Conservation (phyloP, 2,797 vertebrate genomes). For the Glossophaga mutica region DNA sequence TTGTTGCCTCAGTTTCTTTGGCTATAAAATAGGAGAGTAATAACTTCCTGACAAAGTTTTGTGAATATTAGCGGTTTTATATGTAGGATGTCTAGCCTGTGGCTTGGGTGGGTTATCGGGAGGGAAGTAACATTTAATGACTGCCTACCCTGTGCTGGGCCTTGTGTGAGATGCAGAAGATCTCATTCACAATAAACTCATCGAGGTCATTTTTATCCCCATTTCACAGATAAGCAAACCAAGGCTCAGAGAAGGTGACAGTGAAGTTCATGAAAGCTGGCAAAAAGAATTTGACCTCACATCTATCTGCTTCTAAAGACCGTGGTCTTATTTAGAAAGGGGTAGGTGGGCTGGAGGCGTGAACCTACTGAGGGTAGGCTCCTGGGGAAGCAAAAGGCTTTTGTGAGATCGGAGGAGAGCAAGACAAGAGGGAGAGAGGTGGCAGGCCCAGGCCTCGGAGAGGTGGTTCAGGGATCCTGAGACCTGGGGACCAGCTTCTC, state of each 20-base stretch:
- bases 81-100: neutral
- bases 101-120: neutral
- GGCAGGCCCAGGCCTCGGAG: neutral
- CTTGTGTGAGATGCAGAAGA: neutral
- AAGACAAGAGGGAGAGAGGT: neutral
- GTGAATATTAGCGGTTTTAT: neutral
- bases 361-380: neutral
- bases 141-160: neutral
- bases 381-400: neutral
- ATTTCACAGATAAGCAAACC: neutral
- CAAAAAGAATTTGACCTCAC: neutral
- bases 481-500: neutral
- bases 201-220: neutral
- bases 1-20: neutral
- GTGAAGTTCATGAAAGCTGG: neutral
- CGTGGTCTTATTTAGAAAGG: neutral
- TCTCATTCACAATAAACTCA: neutral
- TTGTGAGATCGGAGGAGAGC: neutral
- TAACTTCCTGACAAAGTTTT: neutral
- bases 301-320: neutral
- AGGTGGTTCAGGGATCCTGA: neutral
- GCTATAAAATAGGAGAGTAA: neutral
- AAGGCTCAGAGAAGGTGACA: neutral
- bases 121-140: neutral
- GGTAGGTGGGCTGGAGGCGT: neutral